A percentile compares a stretch with the other conserved stretches of the same genome.
Evolutionary conservation across 2,797 vertebrate species (phyloP).

Genomic region (Gephyroberyx darwinii): DNA sequence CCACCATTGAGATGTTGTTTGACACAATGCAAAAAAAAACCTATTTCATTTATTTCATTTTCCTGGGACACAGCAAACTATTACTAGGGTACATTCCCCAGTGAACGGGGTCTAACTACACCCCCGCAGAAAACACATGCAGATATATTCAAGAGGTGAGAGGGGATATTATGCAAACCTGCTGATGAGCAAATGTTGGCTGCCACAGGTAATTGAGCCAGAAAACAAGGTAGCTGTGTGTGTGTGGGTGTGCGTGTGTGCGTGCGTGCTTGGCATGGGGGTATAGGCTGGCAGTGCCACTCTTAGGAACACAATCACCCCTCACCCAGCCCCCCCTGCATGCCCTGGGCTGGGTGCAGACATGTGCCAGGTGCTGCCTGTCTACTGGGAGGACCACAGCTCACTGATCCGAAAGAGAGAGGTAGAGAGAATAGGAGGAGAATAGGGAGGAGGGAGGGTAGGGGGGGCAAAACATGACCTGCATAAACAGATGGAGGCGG

Average conservation of each 20-base stretch:
- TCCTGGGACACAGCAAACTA: too few species aligned
- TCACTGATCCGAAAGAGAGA: conserved; percentile 76
- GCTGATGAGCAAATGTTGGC: conserved; percentile 3
- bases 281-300: conserved; percentile 45
- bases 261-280: conserved; percentile 53
- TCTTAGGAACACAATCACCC: conserved; percentile 71
- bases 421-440: conserved; percentile 49
- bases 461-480: conserved; percentile 55
- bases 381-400: conserved; percentile 78
- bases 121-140: too few species aligned
- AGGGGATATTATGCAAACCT: too few species aligned
- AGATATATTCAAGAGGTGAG: too few species aligned
- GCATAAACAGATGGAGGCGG: conserved; percentile 19
- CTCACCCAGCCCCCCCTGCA: neutral
- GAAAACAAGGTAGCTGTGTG: neutral
- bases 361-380: conserved; percentile 82
- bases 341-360: conserved; percentile 77
- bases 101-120: too few species aligned
- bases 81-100: too few species aligned
- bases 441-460: neutral
- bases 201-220: conserved; percentile 30
- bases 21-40: too few species aligned
- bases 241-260: neutral
- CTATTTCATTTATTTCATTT: too few species aligned
- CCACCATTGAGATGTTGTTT: too few species aligned